Conservation (phyloP, 2,113 vertebrate species). For the Anser cygnoides region DNA sequence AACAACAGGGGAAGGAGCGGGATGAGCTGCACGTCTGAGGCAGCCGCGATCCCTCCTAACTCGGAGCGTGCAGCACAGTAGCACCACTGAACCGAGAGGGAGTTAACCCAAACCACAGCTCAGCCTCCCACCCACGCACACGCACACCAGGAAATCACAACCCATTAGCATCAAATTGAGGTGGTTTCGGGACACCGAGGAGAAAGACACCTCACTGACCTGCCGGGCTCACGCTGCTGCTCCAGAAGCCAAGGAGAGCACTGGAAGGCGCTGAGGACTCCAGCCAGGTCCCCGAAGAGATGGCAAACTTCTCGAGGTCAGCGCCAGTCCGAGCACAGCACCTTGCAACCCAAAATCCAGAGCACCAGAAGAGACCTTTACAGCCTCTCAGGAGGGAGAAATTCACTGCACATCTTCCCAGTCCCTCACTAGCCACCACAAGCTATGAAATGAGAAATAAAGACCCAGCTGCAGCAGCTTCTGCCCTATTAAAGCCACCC, state of each 20-base stretch:
- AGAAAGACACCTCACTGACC: neutral
- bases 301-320: neutral
- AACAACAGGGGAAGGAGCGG: neutral
- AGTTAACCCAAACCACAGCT: neutral
- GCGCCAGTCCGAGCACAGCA: neutral
- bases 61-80: neutral
- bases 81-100: neutral
- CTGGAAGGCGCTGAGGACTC: neutral
- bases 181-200: neutral
- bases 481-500: neutral
- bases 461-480: accelerated
- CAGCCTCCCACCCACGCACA: neutral
- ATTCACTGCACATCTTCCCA: accelerated
- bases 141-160: neutral
- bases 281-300: neutral
- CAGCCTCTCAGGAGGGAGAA: accelerated
- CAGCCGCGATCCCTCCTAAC: neutral
- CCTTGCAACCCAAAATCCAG: neutral
- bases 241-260: accelerated
- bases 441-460: accelerated
- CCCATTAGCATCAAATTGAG: neutral
- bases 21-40: neutral
- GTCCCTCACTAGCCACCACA: accelerated
- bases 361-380: accelerated
- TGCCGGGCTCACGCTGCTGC: neutral